Base-by-base conservation (phyloP, 2,797 vertebrate species). In the Amphiprion clarkii region DNA sequence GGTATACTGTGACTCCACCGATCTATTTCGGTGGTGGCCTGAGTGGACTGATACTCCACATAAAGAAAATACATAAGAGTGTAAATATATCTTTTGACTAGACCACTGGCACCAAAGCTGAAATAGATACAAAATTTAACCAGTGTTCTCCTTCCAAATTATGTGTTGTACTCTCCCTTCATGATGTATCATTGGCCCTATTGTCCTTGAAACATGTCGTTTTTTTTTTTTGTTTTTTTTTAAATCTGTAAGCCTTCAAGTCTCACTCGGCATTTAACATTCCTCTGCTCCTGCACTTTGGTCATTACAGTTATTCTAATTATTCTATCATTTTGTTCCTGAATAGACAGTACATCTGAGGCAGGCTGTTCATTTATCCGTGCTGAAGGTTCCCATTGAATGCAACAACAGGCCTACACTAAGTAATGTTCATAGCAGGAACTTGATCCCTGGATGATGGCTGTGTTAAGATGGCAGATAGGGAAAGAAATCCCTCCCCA, bases 381-480 rank as follows among this genome's bases (percentile, higher is more conserved):
- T 21, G 63, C 79, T 55, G 67, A 71, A 62, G 70, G 51, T 67
- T 82, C 46, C 59, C 53, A 64, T 67, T 87, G 72, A 87, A 83
- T 36, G 76, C 64, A 78, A 71, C 72, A 82, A 79, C 56, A 33
- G 51, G 68, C 76, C 48, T 4, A 53, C 33, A 51, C 62, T 73
- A 74, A 80, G 76, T 80, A 84, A 76, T 69, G 79, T 80, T 83
- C 65, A 27, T 74, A 60, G 76, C 61, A 21, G 75, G 68, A 85
- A 89, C 75, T 76, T 82, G 84, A 90, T 88, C 75, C 82, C 61
- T 54, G 78, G 66, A 80, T 88, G 83, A 87, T 84, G 82, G 62
- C 79, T 88, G 66, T 85, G 86, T 89, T 85, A 75, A 89, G 85
- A 86, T 90, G 75, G 73, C 70, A 87, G 77, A 90, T 83, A 77